Percentiles rank a stretch among this genome's conserved stretches.
Conservation (phyloP, 2,888 invertebrate species). For the Pyralis farinalis region DNA sequence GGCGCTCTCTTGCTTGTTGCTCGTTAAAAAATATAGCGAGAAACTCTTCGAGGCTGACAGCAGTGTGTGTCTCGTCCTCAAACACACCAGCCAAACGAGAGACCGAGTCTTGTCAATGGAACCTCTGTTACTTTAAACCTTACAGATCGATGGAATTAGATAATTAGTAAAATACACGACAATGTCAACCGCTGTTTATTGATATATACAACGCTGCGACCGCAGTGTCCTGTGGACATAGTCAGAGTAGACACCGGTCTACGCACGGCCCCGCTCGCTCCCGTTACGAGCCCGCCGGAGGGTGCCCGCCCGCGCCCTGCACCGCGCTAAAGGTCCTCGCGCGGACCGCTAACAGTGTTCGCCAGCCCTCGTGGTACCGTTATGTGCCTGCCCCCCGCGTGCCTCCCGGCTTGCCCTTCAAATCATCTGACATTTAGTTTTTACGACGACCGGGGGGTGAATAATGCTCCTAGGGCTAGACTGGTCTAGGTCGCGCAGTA, state of each 20-base stretch:
- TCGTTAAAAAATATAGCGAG: too few relatives aligned
- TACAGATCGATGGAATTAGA: too few relatives aligned
- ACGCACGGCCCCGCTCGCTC: neutral
- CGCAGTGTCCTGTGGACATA: too few relatives aligned
- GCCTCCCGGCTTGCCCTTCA: constrained; percentile 10
- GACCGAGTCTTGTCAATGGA: too few relatives aligned
- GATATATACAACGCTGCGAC: too few relatives aligned
- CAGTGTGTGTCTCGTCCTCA: too few relatives aligned
- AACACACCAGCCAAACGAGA: too few relatives aligned
- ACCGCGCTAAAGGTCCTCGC: constrained; percentile 29
- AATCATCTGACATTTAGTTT: constrained; percentile 58
- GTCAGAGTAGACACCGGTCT: neutral
- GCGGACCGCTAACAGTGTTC: constrained; percentile 11
- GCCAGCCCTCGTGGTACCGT: neutral
- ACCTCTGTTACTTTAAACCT: too few relatives aligned
- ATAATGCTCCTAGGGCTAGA: constrained; percentile 35
- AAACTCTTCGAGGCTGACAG: too few relatives aligned
- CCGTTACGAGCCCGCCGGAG: neutral
- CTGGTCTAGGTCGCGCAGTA: constrained; percentile 31
- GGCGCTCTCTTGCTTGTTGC: too few relatives aligned
- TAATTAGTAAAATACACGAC: too few relatives aligned
- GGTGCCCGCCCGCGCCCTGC: neutral
- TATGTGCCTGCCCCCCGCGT: neutral
- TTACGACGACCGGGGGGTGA: constrained; percentile 42
- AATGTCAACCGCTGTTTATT: too few relatives aligned